Evolutionary conservation across 64 coral and sea anemone genomes (phyloP), one percentile per base, ranked within the genome.

Genomic region (Trachythela sp.): DNA sequence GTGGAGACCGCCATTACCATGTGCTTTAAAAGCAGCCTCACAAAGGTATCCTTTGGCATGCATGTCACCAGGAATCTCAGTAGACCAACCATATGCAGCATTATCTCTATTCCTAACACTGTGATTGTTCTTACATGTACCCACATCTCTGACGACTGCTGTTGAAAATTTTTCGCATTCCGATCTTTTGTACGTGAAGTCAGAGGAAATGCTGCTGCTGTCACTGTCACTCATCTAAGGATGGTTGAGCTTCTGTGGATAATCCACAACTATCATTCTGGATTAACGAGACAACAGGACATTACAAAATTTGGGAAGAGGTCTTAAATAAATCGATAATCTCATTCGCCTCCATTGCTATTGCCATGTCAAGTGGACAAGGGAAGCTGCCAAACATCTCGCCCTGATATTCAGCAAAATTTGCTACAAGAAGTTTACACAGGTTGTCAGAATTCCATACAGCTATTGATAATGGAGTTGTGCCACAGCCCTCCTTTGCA

Each of bases 1-100:
- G 30, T 80, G 75, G 10, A 80, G 34, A 0, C 75, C 75, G 32
- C 75, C 38, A 80, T 0, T 37, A 9, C 75, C 32, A 38, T 80
- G 75, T 1, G 75, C 75, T 80, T 80, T 80, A 36, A 80, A 80
- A 22, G 75, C 75, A 38, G 75, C 75, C 8, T 80, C 75, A 37
- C 75, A 37, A 38, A 80, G 37, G 8, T 1, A 80, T 15, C 75
- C 75, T 80, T 80, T 80, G 0, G 75, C 38, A 36, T 80, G 75
- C 75, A 80, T 80, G 8, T 80, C 75, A 0, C 75, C 75, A 38
- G 75, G 75, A 2, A 80, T 37, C 20, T 80, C 75, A 8, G 75
- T 39, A 7, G 0, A 1, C 75, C 75, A 80, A 1, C 37, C 75
- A 36, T 36, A 80, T 36, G 33, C 32, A 0, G 32, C 10, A 39